phyloP scores from a whole-genome alignment of 2,797 vertebrate genomes.

The Enteromius treurensis region DNA sequence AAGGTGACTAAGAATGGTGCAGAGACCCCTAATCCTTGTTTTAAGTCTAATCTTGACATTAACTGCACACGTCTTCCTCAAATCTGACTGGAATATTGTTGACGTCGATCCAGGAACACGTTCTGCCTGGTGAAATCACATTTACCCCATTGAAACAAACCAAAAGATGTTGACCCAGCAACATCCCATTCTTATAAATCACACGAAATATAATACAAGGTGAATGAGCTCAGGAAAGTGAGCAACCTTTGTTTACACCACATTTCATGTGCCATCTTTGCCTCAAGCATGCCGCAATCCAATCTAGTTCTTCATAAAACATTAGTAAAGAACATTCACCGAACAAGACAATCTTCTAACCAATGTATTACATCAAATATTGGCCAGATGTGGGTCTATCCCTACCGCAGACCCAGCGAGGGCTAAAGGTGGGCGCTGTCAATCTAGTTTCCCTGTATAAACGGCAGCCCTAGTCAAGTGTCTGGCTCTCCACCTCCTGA shows the following conservation, averaged over 20 bases:
- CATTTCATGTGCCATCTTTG: neutral
- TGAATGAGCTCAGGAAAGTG: slow-evolving; percentile 5
- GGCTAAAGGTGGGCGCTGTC: slow-evolving; percentile 33
- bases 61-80: neutral
- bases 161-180: neutral
- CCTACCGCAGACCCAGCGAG: neutral
- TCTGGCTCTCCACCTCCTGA: slow-evolving; percentile 64
- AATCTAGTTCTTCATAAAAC: slow-evolving; percentile 18
- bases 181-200: slow-evolving; percentile 3
- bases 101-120: neutral
- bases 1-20: neutral
- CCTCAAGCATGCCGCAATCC: neutral
- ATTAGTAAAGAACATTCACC: slow-evolving; percentile 18
- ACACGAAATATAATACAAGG: neutral
- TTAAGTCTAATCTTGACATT: neutral
- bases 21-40: neutral
- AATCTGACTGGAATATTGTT: neutral
- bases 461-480: slow-evolving; percentile 56
- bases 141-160: neutral
- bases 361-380: neutral
- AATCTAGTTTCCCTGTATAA: slow-evolving; percentile 47
- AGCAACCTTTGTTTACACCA: slow-evolving; percentile 15
- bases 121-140: neutral
- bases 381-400: neutral
- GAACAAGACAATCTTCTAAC: slow-evolving; percentile 12